Conservation (phyloP, 2,888 invertebrate species). For the Didymodactylos carnosus region DNA sequence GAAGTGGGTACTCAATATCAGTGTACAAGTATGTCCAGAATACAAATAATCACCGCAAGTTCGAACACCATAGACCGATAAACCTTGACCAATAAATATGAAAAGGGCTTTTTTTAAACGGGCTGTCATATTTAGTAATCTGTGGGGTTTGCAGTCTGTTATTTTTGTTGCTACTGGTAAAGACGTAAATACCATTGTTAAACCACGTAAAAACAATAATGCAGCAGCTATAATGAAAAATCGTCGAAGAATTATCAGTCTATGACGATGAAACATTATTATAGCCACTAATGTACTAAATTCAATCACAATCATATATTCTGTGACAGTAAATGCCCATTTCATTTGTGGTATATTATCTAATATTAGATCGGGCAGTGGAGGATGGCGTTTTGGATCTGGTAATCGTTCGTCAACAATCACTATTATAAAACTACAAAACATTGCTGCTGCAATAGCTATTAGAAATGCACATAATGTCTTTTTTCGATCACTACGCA, state of each 20-base stretch:
- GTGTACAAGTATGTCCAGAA: slow-evolving; percentile 86
- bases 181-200: slow-evolving; percentile 98
- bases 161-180: slow-evolving; percentile 45
- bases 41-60: slow-evolving; percentile 99
- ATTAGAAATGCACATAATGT: neutral
- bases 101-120: neutral
- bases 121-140: neutral
- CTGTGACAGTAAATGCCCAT: slow-evolving; percentile 96
- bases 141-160: neutral
- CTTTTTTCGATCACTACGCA: neutral
- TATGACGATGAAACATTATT: neutral
- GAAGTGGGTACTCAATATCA: slow-evolving; percentile 93
- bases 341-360: slow-evolving; percentile 92
- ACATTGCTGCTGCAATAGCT: neutral
- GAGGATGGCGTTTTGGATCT: slow-evolving; percentile 83
- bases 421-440: slow-evolving; percentile 66
- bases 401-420: slow-evolving; percentile 93
- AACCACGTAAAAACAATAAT: slow-evolving; percentile 80
- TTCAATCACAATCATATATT: slow-evolving; percentile 63
- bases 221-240: slow-evolving; percentile 90
- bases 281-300: neutral
- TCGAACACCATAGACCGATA: slow-evolving; percentile 55
- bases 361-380: slow-evolving; percentile 85
- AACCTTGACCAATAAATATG: neutral
- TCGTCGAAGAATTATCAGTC: slow-evolving; percentile 69